Evolutionary conservation across 2,888 invertebrate species (phyloP).

Genomic region (Horisme vitalbata): DNA sequence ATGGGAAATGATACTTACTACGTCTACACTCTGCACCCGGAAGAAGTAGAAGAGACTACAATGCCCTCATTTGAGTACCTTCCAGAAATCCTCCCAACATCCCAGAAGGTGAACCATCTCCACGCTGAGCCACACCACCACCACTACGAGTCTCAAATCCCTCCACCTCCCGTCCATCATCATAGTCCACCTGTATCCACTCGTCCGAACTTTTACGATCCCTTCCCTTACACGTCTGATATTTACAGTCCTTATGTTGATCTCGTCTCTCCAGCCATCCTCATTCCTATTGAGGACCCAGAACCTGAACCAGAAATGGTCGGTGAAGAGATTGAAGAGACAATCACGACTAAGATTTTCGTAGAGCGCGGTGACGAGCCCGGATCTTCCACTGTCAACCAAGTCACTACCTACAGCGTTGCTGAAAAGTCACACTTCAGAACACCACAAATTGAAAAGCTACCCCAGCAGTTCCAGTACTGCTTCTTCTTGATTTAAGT

Average conservation of each 20-base stretch:
- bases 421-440: conserved; percentile 70
- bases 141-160: conserved; percentile 56
- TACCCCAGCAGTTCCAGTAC: conserved; percentile 75
- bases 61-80: conserved; percentile 31
- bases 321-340: conserved; percentile 71
- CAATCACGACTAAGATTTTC: conserved; percentile 62
- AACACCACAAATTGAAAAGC: conserved; percentile 60
- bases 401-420: conserved; percentile 69
- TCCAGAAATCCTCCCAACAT: conserved; percentile 25
- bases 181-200: conserved; percentile 51
- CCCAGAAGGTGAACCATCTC: conserved; percentile 36
- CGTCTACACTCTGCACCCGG: conserved; percentile 39
- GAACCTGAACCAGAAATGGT: conserved; percentile 64
- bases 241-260: conserved; percentile 53
- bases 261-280: conserved; percentile 47
- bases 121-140: conserved; percentile 41
- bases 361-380: conserved; percentile 65
- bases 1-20: conserved; percentile 43
- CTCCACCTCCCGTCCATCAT: conserved; percentile 45
- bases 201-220: conserved; percentile 62
- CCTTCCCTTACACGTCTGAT: conserved; percentile 53
- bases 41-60: conserved; percentile 32
- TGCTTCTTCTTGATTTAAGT: conserved; percentile 62
- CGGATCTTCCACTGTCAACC: conserved; percentile 66
- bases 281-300: conserved; percentile 48